A percentile compares a stretch with the other conserved stretches of the same genome.
phyloP scores from a whole-genome alignment of 37 sponge, comb jelly and placozoan genomes.

The Aphrocallistes beatrix region DNA sequence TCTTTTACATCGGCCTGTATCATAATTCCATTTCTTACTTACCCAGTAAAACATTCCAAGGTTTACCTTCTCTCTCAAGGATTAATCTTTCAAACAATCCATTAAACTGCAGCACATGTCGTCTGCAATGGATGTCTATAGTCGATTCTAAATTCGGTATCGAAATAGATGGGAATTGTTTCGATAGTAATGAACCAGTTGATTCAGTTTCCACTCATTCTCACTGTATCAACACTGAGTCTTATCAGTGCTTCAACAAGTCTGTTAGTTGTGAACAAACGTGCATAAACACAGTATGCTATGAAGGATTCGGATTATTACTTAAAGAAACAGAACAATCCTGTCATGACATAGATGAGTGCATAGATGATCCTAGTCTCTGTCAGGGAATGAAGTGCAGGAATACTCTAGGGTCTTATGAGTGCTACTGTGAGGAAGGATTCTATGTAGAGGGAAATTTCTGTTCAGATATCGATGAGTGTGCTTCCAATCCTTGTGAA shows the following conservation, averaged over 20 bases:
- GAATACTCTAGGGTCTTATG: conserved; percentile 12
- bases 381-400: background rate
- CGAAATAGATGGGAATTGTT: background rate
- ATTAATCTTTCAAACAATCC: background rate
- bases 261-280: background rate
- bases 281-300: background rate
- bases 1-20: background rate
- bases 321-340: background rate
- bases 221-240: background rate
- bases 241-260: conserved; percentile 8
- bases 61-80: background rate
- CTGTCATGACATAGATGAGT: background rate
- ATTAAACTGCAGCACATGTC: conserved; percentile 18
- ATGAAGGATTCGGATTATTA: background rate
- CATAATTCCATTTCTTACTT: background rate
- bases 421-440: background rate
- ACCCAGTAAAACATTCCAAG: background rate
- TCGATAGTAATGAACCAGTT: background rate
- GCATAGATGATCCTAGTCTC: background rate
- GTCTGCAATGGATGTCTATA: conserved; percentile 9
- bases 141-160: background rate
- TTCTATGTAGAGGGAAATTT: background rate
- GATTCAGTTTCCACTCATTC: background rate
- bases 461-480: background rate
- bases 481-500: background rate